A percentile compares a stretch with the other conserved stretches of the same genome.
Evolutionary conservation across 1,140 invertebrate species (phyloP).

Genomic region (Drosophila mojavensis): DNA sequence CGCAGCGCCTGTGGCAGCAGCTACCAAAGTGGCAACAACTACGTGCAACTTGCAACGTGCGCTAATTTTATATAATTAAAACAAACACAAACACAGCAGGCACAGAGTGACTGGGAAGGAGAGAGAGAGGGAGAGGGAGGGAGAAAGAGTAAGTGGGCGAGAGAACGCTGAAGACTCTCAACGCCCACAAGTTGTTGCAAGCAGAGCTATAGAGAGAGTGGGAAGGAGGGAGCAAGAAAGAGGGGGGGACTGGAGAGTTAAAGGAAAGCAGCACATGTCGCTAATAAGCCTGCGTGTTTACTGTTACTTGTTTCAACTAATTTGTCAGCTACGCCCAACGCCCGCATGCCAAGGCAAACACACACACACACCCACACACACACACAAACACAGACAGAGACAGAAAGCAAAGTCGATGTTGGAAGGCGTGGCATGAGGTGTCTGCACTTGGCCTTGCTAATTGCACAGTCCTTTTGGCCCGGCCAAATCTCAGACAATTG

Average conservation of each 20-base stretch:
- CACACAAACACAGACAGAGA: slow-evolving; percentile 13
- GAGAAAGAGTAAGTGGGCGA: not conserved
- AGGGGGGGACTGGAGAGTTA: not conserved
- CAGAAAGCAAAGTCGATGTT: not conserved
- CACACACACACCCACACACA: slow-evolving; percentile 24
- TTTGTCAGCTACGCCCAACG: slow-evolving; percentile 72
- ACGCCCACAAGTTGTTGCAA: slow-evolving; percentile 64
- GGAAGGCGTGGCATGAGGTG: slow-evolving; percentile 62
- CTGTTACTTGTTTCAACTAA: slow-evolving; percentile 80
- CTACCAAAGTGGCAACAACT: slow-evolving; percentile 40
- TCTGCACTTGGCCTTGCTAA: slow-evolving; percentile 79
- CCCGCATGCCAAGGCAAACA: slow-evolving; percentile 66
- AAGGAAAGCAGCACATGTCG: slow-evolving; percentile 65
- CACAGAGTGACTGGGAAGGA: slow-evolving; percentile 1
- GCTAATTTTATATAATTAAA: slow-evolving; percentile 82
- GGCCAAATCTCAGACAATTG: slow-evolving; percentile 79
- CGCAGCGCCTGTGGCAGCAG: not conserved
- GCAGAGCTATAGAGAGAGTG: slow-evolving; percentile 9
- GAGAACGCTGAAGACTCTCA: slow-evolving; percentile 5
- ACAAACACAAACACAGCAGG: slow-evolving; percentile 69
- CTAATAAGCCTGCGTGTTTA: slow-evolving; percentile 82
- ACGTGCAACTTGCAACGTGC: slow-evolving; percentile 79
- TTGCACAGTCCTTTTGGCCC: slow-evolving; percentile 70
- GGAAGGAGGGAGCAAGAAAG: slow-evolving; percentile 4
- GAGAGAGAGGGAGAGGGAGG: not conserved